Evolutionary conservation across 2,113 vertebrate genomes (phyloP).

Genomic region (Caranx melampygus): DNA sequence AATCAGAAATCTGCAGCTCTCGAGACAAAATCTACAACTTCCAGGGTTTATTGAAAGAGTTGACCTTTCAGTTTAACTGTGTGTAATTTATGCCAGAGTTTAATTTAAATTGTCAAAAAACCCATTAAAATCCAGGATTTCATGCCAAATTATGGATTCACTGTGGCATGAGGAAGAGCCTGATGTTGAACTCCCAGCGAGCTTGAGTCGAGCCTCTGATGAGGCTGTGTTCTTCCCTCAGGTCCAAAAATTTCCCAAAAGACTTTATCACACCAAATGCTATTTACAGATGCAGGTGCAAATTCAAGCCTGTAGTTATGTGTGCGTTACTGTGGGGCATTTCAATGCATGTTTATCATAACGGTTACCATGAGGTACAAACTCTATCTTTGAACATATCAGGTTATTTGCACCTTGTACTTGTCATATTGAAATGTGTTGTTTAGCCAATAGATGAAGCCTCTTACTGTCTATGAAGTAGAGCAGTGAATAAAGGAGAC

Average conservation of each 20-base stretch:
- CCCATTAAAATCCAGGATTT: background rate
- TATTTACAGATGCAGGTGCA: conserved; percentile 5
- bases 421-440: conserved; percentile 7
- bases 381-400: conserved; percentile 39
- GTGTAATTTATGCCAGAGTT: background rate
- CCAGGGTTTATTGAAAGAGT: background rate
- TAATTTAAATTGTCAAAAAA: background rate
- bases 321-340: conserved; percentile 3
- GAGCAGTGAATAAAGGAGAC: conserved; percentile 25
- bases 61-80: background rate
- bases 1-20: background rate
- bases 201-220: conserved; percentile 8
- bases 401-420: conserved; percentile 52
- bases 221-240: conserved; percentile 8
- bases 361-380: conserved; percentile 8
- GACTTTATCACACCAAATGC: conserved; percentile 33
- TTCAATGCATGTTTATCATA: conserved; percentile 43
- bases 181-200: conserved; percentile 25
- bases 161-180: conserved; percentile 11
- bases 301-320: background rate
- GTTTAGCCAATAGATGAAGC: conserved; percentile 11
- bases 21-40: background rate
- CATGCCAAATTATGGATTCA: conserved; percentile 26
- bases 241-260: conserved; percentile 33
- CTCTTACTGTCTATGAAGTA: conserved; percentile 12